phyloP scores from a whole-genome alignment of 2,797 vertebrate genomes.

The Taeniopygia guttata region DNA sequence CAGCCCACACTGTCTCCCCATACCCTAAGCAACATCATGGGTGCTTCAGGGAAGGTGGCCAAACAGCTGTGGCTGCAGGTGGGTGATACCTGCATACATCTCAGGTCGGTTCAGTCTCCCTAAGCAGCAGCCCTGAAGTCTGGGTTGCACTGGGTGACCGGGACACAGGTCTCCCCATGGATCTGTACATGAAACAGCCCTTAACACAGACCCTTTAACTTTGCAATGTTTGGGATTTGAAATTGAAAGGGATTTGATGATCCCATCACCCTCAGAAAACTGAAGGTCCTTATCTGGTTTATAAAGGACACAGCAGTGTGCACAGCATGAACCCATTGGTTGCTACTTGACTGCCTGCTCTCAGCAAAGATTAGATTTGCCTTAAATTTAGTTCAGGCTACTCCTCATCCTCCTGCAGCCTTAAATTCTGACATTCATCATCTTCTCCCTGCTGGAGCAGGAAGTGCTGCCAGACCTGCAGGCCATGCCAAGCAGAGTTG shows the following conservation, averaged over 20 bases:
- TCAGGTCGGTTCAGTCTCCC: neutral
- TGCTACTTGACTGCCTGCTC: neutral
- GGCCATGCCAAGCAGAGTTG: rapidly evolving
- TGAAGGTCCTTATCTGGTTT: neutral
- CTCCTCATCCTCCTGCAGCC: neutral
- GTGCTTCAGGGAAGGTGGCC: neutral
- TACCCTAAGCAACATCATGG: neutral
- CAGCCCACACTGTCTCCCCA: neutral
- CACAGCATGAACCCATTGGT: rapidly evolving
- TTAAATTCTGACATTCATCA: neutral
- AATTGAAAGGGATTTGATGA: neutral
- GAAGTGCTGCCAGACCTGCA: neutral
- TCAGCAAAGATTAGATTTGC: neutral
- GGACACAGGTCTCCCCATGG: neutral
- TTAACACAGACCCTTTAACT: neutral
- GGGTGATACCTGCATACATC: neutral
- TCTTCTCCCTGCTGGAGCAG: neutral
- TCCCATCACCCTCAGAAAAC: neutral
- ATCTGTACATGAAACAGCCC: neutral
- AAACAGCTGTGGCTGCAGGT: neutral
- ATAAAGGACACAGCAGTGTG: no score
- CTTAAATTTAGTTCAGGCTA: neutral
- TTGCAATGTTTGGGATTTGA: neutral
- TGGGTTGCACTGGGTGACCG: neutral
- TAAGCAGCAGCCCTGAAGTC: neutral